phyloP scores from a whole-genome alignment of 2,888 invertebrate species.

The Rhopalosiphum nymphaeae region DNA sequence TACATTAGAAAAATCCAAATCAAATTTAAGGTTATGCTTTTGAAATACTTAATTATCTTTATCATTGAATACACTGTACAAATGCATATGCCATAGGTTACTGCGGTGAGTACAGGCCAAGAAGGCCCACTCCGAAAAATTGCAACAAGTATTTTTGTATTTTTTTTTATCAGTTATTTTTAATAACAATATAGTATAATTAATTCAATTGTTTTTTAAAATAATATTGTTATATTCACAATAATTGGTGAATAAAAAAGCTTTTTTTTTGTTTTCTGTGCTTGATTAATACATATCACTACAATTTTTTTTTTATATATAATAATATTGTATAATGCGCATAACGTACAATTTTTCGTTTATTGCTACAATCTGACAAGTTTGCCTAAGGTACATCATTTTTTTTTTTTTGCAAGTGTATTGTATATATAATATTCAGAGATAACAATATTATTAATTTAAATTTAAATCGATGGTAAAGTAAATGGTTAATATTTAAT shows the following conservation, averaged over 20 bases:
- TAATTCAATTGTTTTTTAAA: slow-evolving; percentile 37
- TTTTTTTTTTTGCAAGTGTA: slow-evolving; percentile 42
- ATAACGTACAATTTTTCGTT: slow-evolving; percentile 43
- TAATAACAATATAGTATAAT: slow-evolving; percentile 51
- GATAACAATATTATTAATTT: slow-evolving; percentile 50
- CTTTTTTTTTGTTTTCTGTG: slow-evolving; percentile 54
- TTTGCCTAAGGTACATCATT: slow-evolving; percentile 47
- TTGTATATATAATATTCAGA: slow-evolving; percentile 38
- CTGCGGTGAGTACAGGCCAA: not conserved
- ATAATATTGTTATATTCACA: slow-evolving; percentile 39
- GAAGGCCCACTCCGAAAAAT: not conserved
- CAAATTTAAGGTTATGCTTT: not conserved
- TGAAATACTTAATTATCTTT: not conserved
- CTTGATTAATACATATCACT: slow-evolving; percentile 47
- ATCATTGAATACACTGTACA: not conserved
- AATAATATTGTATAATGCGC: not conserved
- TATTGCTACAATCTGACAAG: slow-evolving; percentile 51
- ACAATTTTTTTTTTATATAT: slow-evolving; percentile 38
- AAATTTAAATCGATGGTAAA: slow-evolving; percentile 35
- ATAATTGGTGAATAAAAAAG: slow-evolving; percentile 50
- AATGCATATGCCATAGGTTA: not conserved
- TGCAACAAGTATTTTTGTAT: not conserved
- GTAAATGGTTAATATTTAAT: slow-evolving; percentile 54
- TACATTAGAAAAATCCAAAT: not conserved
- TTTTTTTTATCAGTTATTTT: not conserved